These are phyloP conservation scores for Cyanoderma ruficeps DNA, from an alignment of 2,113 vertebrate species.

Conservation along the genomic window DNA sequence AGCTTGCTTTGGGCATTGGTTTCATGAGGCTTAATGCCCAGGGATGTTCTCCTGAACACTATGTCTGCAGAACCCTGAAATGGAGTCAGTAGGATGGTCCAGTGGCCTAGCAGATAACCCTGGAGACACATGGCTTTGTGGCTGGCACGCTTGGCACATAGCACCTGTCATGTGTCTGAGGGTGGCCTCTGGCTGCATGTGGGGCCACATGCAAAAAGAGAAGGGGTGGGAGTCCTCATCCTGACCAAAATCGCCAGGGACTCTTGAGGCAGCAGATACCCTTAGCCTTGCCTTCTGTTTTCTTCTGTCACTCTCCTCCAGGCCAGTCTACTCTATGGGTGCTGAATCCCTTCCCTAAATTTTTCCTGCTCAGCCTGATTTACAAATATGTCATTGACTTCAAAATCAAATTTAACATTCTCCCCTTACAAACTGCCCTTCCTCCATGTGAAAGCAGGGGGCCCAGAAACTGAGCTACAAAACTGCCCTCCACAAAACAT, in stretches of 20 bases:
- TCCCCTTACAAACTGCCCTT: background rate
- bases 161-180: accelerated
- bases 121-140: background rate
- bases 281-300: background rate
- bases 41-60: background rate
- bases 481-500: background rate
- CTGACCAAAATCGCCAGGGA: background rate
- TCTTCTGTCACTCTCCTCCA: background rate
- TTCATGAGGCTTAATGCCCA: background rate
- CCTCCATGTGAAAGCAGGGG: background rate
- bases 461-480: background rate
- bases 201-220: background rate
- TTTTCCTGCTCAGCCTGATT: background rate
- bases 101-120: background rate
- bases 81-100: background rate
- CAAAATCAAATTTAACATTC: background rate
- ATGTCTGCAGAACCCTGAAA: background rate
- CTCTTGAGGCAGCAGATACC: background rate
- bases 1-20: background rate
- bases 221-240: background rate
- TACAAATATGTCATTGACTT: background rate
- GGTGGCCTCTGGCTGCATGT: background rate
- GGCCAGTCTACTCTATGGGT: background rate
- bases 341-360: background rate
- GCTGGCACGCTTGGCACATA: accelerated